Conservation (phyloP, 2,113 vertebrate species). For the Lethenteron camtschaticum region DNA sequence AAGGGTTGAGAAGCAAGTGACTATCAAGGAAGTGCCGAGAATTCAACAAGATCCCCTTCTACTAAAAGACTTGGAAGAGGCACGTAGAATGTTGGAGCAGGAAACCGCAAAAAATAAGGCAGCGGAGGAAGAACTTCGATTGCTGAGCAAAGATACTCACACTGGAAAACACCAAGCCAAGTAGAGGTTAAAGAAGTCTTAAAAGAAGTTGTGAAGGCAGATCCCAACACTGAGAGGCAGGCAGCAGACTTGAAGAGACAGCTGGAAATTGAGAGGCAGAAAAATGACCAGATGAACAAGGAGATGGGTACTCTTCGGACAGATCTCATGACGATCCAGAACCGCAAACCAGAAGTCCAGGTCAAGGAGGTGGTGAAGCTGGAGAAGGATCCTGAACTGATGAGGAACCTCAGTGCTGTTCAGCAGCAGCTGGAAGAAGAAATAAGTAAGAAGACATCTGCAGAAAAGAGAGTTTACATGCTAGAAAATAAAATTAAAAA, state of each 20-base stretch:
- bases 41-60: too few species aligned
- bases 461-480: neutral
- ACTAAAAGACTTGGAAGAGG: slow-evolving; percentile 24
- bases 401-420: slow-evolving; percentile 39
- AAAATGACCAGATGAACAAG: neutral
- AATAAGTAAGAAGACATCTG: slow-evolving; percentile 21
- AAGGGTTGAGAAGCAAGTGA: too few species aligned
- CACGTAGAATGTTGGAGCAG: slow-evolving; percentile 30
- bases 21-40: too few species aligned
- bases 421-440: slow-evolving; percentile 65
- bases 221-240: slow-evolving; percentile 27
- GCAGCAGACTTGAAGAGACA: neutral
- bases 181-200: slow-evolving; percentile 76
- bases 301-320: neutral
- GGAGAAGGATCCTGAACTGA: slow-evolving; percentile 73
- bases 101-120: slow-evolving; percentile 51
- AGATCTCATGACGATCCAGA: neutral
- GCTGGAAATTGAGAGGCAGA: slow-evolving; percentile 14
- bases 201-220: slow-evolving; percentile 78
- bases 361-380: slow-evolving; percentile 66
- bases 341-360: slow-evolving; percentile 49
- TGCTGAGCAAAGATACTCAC: slow-evolving; percentile 45
- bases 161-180: slow-evolving; percentile 62
- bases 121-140: slow-evolving; percentile 49
- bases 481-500: neutral